Evolutionary conservation across 2,888 invertebrate species (phyloP).

Genomic region (Deilephila porcellus): DNA sequence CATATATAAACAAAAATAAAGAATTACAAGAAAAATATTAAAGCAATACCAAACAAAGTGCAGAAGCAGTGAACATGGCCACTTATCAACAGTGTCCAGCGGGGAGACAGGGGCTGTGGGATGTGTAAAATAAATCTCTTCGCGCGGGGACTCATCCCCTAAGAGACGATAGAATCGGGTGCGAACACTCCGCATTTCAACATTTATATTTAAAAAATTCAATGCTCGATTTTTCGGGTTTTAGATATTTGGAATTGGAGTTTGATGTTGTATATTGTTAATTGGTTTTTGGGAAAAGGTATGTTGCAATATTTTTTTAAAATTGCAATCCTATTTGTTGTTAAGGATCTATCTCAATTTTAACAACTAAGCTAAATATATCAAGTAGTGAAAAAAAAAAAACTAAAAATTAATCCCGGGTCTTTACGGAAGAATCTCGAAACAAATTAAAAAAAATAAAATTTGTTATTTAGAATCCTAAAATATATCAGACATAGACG

Average conservation of each 20-base stretch:
- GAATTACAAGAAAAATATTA: not conserved
- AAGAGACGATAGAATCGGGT: slow-evolving; percentile 59
- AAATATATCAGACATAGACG: too few species aligned
- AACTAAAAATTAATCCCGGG: too few species aligned
- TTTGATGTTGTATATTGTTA: too few species aligned
- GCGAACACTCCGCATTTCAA: slow-evolving; percentile 51
- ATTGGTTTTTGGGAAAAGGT: too few species aligned
- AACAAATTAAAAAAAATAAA: too few species aligned
- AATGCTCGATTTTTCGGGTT: slow-evolving; percentile 30
- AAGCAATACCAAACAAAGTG: slow-evolving; percentile 34
- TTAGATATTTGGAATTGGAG: not conserved
- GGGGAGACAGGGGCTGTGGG: slow-evolving; percentile 25
- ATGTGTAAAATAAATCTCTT: slow-evolving; percentile 50
- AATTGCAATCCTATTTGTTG: too few species aligned
- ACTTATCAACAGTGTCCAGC: slow-evolving; percentile 58
- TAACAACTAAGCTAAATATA: too few species aligned
- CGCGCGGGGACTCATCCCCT: slow-evolving; percentile 50
- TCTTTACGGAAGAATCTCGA: too few species aligned
- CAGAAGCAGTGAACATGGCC: slow-evolving; percentile 43
- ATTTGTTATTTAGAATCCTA: too few species aligned
- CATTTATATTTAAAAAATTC: slow-evolving; percentile 51
- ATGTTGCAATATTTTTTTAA: too few species aligned
- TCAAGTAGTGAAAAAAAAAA: too few species aligned
- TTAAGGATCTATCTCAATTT: too few species aligned
- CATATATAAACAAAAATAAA: not conserved